phyloP scores from a whole-genome alignment of 2,113 vertebrate species.

The Charadrius vociferus region DNA sequence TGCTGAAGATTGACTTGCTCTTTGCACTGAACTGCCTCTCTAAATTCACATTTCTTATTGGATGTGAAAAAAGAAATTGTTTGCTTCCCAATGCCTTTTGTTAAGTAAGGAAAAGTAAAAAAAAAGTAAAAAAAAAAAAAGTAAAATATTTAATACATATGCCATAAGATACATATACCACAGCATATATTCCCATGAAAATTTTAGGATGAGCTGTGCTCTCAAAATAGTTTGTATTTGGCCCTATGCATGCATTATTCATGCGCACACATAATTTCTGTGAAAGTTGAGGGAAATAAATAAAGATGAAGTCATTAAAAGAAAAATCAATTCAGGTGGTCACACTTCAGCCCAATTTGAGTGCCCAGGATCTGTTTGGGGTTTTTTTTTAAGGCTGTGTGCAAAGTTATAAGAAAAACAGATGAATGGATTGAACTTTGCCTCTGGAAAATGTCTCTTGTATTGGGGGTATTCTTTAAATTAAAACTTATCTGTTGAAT shows the following conservation, averaged over 20 bases:
- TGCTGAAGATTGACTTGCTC: not conserved
- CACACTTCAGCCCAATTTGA: not conserved
- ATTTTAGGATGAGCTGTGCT: not conserved
- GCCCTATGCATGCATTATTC: not conserved
- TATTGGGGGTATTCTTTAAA: not conserved
- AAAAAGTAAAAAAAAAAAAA: not conserved
- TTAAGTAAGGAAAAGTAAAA: not conserved
- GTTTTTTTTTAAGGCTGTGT: not conserved
- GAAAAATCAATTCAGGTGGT: not conserved
- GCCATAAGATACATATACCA: not conserved
- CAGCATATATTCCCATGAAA: not conserved
- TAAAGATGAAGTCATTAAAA: not conserved
- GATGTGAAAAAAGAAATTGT: not conserved
- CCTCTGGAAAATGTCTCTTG: not conserved
- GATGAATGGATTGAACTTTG: not conserved
- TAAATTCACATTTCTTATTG: not conserved
- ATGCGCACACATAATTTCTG: not conserved
- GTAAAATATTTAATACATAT: not conserved
- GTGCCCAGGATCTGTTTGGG: not conserved
- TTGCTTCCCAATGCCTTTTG: not conserved
- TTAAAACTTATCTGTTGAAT: not conserved
- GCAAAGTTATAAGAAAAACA: not conserved
- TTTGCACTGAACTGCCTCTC: not conserved
- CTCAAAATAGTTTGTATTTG: not conserved
- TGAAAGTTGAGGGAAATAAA: not conserved